phyloP scores from a whole-genome alignment of 2,797 vertebrate species.

The Pagetopsis macropterus region DNA sequence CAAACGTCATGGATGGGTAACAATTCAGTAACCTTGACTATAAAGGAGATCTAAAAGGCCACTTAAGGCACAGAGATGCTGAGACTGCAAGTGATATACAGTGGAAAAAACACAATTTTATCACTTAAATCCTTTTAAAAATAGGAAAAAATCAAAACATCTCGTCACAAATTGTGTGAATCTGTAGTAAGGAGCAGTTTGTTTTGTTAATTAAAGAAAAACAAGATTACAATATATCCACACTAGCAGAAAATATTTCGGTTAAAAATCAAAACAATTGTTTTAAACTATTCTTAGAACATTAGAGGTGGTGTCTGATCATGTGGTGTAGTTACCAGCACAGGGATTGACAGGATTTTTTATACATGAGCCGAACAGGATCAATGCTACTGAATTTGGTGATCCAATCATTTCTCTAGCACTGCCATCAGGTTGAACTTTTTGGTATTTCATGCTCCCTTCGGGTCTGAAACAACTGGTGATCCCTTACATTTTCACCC shows the following conservation, averaged over 20 bases:
- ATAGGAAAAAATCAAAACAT: background rate
- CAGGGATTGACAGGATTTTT: too few relatives aligned
- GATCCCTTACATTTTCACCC: too few relatives aligned
- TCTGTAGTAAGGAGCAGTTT: conserved; percentile 5
- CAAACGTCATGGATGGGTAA: background rate
- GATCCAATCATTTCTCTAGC: too few relatives aligned
- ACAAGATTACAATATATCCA: background rate
- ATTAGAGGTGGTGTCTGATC: background rate
- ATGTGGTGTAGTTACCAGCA: background rate
- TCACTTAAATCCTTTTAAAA: background rate
- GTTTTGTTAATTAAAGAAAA: background rate
- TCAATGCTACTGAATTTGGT: too few relatives aligned
- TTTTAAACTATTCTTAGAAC: background rate
- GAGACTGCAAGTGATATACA: conserved; percentile 9
- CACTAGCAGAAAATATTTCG: background rate
- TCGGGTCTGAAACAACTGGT: too few relatives aligned
- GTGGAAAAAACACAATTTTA: background rate
- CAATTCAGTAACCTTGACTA: conserved; percentile 25
- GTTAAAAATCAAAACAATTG: background rate
- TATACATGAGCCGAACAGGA: too few relatives aligned
- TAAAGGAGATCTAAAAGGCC: conserved; percentile 45
- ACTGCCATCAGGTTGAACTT: too few relatives aligned
- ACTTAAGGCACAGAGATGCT: conserved; percentile 30
- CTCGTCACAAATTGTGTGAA: background rate
- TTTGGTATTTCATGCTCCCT: too few relatives aligned